phyloP scores from a whole-genome alignment of 2,113 vertebrate species.

The Caretta caretta region DNA sequence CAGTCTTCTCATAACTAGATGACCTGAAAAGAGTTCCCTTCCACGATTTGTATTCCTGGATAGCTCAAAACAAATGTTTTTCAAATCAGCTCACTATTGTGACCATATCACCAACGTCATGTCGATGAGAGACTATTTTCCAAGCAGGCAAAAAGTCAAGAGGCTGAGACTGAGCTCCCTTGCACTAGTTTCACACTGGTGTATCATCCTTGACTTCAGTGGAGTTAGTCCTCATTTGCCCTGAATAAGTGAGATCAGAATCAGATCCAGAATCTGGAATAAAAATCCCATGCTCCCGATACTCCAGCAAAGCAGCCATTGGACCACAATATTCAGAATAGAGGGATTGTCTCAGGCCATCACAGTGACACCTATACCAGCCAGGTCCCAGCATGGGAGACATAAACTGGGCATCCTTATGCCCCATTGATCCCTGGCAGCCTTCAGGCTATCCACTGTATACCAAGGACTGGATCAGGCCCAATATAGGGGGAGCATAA shows the following conservation, averaged over 20 bases:
- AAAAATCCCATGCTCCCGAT: rapidly evolving
- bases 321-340: background rate
- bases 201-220: rapidly evolving
- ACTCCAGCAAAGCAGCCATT: background rate
- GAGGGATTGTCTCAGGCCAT: background rate
- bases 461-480: background rate
- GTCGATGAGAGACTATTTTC: background rate
- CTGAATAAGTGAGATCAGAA: background rate
- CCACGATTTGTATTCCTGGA: background rate
- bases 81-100: background rate
- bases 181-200: background rate
- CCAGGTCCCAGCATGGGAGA: rapidly evolving
- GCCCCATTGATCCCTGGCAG: background rate
- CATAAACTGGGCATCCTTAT: background rate
- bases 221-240: background rate
- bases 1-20: background rate
- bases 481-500: rapidly evolving
- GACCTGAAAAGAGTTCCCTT: background rate
- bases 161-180: background rate
- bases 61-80: background rate
- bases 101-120: background rate
- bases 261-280: background rate
- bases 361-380: background rate
- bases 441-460: rapidly evolving
- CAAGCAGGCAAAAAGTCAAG: background rate